phyloP scores from a whole-genome alignment of 2,113 vertebrate species.

The Phyllostomus hastatus region DNA sequence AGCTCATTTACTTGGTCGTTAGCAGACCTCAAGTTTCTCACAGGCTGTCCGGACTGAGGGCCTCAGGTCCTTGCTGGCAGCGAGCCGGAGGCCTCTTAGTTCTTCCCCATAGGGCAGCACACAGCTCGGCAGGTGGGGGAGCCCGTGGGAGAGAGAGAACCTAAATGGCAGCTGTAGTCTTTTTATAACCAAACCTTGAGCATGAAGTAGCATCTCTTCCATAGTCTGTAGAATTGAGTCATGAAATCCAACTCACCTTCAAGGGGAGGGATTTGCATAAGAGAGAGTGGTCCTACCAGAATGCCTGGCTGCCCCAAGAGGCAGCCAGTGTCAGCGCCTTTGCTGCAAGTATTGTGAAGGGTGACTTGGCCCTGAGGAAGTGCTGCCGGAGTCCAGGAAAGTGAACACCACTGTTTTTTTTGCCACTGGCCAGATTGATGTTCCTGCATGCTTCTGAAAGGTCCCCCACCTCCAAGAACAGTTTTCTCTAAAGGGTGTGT shows the following conservation, averaged over 20 bases:
- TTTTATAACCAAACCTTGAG: background rate
- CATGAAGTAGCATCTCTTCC: background rate
- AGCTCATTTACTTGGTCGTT: too few species aligned
- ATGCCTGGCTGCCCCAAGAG: fast-evolving
- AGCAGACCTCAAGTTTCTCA: background rate
- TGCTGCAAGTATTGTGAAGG: background rate
- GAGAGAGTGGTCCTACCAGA: fast-evolving
- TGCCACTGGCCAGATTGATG: background rate
- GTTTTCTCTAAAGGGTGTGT: background rate
- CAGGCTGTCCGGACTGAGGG: background rate
- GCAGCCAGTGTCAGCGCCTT: background rate
- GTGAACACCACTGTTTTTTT: background rate
- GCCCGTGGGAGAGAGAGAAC: background rate
- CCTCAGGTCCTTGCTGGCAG: background rate
- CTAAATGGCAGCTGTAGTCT: background rate
- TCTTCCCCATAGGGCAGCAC: background rate
- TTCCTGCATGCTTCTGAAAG: background rate
- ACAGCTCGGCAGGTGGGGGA: background rate
- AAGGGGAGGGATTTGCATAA: background rate
- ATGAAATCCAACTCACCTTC: background rate
- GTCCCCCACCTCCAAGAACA: background rate
- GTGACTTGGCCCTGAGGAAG: background rate
- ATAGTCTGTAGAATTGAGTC: background rate
- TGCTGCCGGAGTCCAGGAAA: background rate
- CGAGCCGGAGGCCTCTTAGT: background rate